Percentiles rank a stretch among this genome's conserved stretches.
phyloP scores from a whole-genome alignment of 2,113 vertebrate species.

The Tringa solitaria region DNA sequence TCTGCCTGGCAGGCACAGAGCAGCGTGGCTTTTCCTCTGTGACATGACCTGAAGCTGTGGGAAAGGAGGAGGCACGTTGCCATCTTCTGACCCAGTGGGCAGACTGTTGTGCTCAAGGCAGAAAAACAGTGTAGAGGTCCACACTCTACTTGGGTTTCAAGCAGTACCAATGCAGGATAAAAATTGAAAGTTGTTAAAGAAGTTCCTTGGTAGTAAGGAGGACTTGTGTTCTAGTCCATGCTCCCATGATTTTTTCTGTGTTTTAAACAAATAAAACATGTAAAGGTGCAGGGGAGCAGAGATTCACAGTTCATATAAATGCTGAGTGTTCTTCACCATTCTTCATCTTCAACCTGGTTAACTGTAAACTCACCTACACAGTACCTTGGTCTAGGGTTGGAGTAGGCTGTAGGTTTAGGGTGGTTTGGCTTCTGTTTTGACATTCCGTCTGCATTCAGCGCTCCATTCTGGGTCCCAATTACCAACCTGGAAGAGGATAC shows the following conservation, averaged over 20 bases:
- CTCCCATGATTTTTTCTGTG: background rate
- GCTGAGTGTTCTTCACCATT: background rate
- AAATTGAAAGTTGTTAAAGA: background rate
- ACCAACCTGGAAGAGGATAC: background rate
- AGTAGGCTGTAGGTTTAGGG: background rate
- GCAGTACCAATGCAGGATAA: background rate
- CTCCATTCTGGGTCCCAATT: background rate
- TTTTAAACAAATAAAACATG: background rate
- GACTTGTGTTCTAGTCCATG: background rate
- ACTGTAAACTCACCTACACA: background rate
- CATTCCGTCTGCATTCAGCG: background rate
- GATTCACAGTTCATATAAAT: background rate
- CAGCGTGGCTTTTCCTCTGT: background rate
- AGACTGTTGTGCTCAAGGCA: background rate
- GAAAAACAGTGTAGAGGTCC: accelerated
- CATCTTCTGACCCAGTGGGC: background rate
- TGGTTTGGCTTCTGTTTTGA: background rate
- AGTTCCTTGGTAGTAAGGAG: background rate
- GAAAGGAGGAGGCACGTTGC: background rate
- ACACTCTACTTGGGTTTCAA: background rate
- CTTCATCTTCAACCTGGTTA: background rate
- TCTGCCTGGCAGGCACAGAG: background rate
- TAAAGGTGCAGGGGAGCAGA: background rate
- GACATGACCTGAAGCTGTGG: background rate
- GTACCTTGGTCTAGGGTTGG: background rate